These are phyloP conservation scores for Hippoglossus hippoglossus DNA, from an alignment of 2,797 vertebrate genomes.

Conservation along the genomic window DNA sequence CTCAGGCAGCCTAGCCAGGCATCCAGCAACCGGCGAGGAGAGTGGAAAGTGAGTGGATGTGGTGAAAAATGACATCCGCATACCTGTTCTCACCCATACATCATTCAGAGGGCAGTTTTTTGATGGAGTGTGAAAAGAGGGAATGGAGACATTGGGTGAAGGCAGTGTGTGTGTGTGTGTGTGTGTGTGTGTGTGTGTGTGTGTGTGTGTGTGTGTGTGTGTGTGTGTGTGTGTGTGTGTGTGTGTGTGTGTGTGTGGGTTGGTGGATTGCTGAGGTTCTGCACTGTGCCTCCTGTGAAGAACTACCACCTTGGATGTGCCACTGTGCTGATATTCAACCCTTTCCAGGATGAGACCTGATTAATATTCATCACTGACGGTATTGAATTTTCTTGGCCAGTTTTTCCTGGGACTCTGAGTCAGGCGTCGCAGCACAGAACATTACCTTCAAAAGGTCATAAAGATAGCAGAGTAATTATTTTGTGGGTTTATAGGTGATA, in stretches of 20 bases:
- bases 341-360: conserved; percentile 28
- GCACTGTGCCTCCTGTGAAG: conserved; percentile 8
- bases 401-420: conserved; percentile 28
- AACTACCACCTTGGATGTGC: neutral
- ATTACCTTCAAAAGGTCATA: conserved; percentile 66
- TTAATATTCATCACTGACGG: conserved; percentile 43
- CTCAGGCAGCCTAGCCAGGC: conserved; percentile 19
- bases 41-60: conserved; percentile 52
- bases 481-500: conserved; percentile 53
- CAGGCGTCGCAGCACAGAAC: conserved; percentile 11
- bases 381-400: conserved; percentile 36
- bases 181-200: neutral
- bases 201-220: neutral
- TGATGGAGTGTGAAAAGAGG: conserved; percentile 61
- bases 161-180: conserved; percentile 25
- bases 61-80: conserved; percentile 77
- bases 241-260: conserved; percentile 17
- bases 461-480: conserved; percentile 70
- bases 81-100: conserved; percentile 66
- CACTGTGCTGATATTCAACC: conserved; percentile 28
- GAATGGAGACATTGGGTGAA: conserved; percentile 61
- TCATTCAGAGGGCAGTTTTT: conserved; percentile 72
- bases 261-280: neutral
- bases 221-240: neutral
- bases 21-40: conserved; percentile 23